phyloP scores from a whole-genome alignment of 2,797 vertebrate species.

The Xiphorhynchus erythropygius region DNA sequence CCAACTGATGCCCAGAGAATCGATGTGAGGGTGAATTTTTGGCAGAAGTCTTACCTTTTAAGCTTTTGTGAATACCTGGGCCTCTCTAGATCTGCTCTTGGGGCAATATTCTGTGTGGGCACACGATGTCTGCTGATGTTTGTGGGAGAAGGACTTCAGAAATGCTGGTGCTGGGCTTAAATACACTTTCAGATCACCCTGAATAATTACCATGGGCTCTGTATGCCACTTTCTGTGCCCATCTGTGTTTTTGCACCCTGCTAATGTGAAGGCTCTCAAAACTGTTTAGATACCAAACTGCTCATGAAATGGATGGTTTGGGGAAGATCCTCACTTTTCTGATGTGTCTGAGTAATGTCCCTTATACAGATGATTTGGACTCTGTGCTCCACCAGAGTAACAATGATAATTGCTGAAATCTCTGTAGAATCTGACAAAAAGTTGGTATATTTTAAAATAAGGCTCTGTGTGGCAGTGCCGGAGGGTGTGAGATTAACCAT shows the following conservation, averaged over 20 bases:
- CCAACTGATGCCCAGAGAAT: not conserved
- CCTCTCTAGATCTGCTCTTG: accelerated
- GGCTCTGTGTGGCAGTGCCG: no score
- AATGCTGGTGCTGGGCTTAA: not conserved
- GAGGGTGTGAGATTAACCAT: not conserved
- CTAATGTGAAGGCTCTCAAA: not conserved
- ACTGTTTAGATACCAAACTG: not conserved
- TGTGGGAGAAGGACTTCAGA: not conserved
- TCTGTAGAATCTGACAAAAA: not conserved
- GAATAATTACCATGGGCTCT: not conserved
- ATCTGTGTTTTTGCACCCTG: not conserved
- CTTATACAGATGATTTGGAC: accelerated
- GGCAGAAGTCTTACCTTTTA: not conserved
- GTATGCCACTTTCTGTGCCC: not conserved
- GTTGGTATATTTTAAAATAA: not conserved
- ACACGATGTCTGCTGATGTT: not conserved
- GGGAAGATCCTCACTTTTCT: not conserved
- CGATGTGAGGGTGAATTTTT: accelerated
- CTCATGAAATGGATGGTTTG: not conserved
- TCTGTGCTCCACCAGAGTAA: not conserved
- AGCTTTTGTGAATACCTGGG: not conserved
- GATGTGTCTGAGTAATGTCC: not conserved
- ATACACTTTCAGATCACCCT: not conserved
- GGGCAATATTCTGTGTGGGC: accelerated
- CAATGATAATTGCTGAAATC: not conserved